Evolutionary conservation across 1,140 invertebrate genomes (phyloP).

Genomic region (Cydia pomonella): DNA sequence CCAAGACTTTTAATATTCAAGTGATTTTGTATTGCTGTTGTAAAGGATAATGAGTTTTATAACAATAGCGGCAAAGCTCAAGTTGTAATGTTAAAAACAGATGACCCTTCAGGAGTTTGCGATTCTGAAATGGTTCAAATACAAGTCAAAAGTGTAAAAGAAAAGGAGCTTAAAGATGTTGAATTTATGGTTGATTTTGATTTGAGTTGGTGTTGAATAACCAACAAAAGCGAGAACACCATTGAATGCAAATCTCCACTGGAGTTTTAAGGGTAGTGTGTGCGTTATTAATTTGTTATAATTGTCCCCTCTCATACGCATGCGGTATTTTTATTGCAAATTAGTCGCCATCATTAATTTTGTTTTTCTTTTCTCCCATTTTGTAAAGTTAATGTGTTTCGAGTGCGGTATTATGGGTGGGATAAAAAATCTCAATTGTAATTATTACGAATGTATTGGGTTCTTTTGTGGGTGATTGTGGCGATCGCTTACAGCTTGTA

Average conservation of each 20-base stretch:
- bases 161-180: slow-evolving; percentile 34
- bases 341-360: slow-evolving; percentile 80
- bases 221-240: slow-evolving; percentile 69
- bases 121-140: slow-evolving; percentile 48
- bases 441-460: slow-evolving; percentile 28
- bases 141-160: neutral
- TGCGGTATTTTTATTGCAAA: slow-evolving; percentile 81
- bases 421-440: slow-evolving; percentile 35
- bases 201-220: slow-evolving; percentile 42
- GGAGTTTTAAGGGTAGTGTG: slow-evolving; percentile 78
- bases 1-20: slow-evolving; percentile 81
- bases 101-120: slow-evolving; percentile 68
- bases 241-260: slow-evolving; percentile 78
- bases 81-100: slow-evolving; percentile 48
- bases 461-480: slow-evolving; percentile 9
- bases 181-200: slow-evolving; percentile 42
- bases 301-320: slow-evolving; percentile 76
- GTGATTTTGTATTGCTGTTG: slow-evolving; percentile 55
- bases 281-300: slow-evolving; percentile 80
- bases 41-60: slow-evolving; percentile 49
- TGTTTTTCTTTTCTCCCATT: slow-evolving; percentile 71
- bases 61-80: slow-evolving; percentile 46
- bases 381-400: slow-evolving; percentile 64
- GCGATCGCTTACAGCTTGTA: slow-evolving; percentile 25
- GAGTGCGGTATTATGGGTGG: slow-evolving; percentile 58